Conservation (phyloP, 2,888 invertebrate species). For the Coenonympha arcania region DNA sequence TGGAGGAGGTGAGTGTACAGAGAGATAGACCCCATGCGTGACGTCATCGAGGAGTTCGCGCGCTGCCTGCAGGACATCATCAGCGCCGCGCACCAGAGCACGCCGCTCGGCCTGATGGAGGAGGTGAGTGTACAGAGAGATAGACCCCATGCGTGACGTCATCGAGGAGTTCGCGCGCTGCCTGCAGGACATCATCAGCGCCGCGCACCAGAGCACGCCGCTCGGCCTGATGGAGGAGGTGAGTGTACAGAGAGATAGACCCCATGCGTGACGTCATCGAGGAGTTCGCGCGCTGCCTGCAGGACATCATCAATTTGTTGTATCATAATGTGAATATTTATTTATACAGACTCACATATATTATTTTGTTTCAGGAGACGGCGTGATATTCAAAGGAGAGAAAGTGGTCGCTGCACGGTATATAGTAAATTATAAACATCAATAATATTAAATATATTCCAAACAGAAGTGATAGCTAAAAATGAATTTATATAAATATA, state of each 20-base stretch:
- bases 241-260: conserved; percentile 78
- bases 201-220: too few species aligned
- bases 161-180: conserved; percentile 97
- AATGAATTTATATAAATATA: conserved; percentile 14
- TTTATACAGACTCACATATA: too few species aligned
- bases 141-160: conserved; percentile 83
- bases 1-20: conserved; percentile 65
- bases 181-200: conserved; percentile 90
- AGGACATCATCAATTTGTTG: conserved; percentile 93
- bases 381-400: conserved; percentile 27
- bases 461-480: conserved; percentile 10
- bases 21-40: conserved; percentile 82
- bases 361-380: conserved; percentile 29
- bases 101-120: conserved; percentile 31
- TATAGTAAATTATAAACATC: neutral
- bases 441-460: conserved; percentile 17
- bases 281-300: conserved; percentile 95
- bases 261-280: conserved; percentile 85
- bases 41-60: conserved; percentile 95
- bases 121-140: conserved; percentile 77
- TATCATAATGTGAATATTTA: too few species aligned
- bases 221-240: conserved; percentile 37
- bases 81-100: conserved; percentile 48
- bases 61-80: conserved; percentile 95
- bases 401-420: neutral